Evolutionary conservation across 2,113 vertebrate genomes (phyloP).

Genomic region (Fulmarus glacialis): DNA sequence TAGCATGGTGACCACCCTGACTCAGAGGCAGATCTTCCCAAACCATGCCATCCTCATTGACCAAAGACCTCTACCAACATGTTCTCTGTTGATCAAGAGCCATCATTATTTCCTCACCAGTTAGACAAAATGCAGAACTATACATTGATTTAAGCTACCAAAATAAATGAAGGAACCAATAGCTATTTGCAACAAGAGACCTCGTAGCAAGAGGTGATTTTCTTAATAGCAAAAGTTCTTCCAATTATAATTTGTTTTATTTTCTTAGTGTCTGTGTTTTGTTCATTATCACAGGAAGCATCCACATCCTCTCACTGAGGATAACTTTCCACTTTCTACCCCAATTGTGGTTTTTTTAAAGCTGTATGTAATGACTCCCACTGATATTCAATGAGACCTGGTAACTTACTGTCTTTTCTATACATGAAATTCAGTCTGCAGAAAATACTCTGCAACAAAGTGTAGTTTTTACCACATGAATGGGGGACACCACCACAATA

Average conservation of each 20-base stretch:
- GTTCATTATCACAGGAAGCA: not conserved
- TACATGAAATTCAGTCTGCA: not conserved
- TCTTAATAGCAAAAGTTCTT: not conserved
- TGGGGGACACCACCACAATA: not conserved
- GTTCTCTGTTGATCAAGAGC: not conserved
- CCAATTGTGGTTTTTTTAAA: not conserved
- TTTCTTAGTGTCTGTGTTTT: not conserved
- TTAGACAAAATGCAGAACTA: not conserved
- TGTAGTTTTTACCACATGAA: not conserved
- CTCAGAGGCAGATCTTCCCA: not conserved
- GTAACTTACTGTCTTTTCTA: not conserved
- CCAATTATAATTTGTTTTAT: not conserved
- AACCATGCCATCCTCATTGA: not conserved
- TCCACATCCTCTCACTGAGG: not conserved
- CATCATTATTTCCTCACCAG: not conserved
- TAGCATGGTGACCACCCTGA: not conserved
- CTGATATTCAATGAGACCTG: not conserved
- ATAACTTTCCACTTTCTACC: not conserved
- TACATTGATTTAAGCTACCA: no score
- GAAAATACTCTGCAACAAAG: not conserved
- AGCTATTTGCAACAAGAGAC: not conserved
- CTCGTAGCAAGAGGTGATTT: not conserved
- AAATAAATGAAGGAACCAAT: not conserved
- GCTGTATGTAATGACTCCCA: not conserved
- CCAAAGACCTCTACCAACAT: not conserved